These are phyloP conservation scores for Pinna nobilis DNA, from an alignment of 1,140 invertebrate species.

Conservation along the genomic window DNA sequence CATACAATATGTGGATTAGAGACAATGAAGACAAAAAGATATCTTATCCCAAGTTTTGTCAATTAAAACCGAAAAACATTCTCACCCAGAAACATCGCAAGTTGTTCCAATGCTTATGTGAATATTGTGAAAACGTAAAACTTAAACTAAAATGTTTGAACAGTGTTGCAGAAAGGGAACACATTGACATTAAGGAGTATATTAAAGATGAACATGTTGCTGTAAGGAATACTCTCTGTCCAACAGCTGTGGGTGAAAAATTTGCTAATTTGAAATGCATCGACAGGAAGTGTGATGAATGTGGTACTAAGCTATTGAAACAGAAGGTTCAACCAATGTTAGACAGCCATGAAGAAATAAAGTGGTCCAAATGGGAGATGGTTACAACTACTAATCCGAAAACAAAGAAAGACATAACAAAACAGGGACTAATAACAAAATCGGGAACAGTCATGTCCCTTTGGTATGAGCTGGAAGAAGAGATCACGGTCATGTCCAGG, in stretches of 20 bases:
- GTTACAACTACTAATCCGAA: no score
- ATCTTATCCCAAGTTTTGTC: conserved; percentile 4
- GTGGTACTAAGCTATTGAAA: no score
- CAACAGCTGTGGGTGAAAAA: neutral
- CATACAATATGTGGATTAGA: conserved; percentile 11
- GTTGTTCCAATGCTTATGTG: conserved; percentile 28
- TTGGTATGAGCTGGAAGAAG: no score
- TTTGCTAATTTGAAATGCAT: conserved; percentile 13
- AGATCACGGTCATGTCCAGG: no score
- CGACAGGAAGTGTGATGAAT: conserved; percentile 15
- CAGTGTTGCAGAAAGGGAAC: conserved; percentile 17
- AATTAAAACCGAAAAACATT: conserved; percentile 19
- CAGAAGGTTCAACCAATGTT: no score
- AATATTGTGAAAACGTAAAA: conserved; percentile 32
- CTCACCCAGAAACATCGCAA: conserved; percentile 17
- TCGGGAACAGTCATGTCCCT: no score
- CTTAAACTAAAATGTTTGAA: conserved; percentile 16
- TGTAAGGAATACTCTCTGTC: neutral
- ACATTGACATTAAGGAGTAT: conserved; percentile 1
- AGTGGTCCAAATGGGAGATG: no score
- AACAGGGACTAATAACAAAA: no score
- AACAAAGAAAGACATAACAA: no score
- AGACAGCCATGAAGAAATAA: no score
- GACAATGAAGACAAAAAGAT: conserved; percentile 4
- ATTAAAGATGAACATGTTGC: conserved; percentile 3